Evolutionary conservation across 1,140 invertebrate species (phyloP).

Genomic region (Drosophila repleta): DNA sequence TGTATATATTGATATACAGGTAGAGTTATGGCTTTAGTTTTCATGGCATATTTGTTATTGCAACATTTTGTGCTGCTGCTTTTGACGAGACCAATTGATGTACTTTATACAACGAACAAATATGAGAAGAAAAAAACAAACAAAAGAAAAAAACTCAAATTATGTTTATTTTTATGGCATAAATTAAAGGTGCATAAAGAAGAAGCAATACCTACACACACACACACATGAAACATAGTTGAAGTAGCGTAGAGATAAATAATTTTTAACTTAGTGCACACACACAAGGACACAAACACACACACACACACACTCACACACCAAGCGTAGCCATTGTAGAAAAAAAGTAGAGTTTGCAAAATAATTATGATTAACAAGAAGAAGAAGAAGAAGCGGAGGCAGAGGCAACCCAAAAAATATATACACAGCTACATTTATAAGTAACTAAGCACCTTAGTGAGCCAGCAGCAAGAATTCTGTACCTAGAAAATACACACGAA

Average conservation of each 20-base stretch:
- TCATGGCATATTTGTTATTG: slow-evolving; percentile 74
- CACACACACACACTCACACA: slow-evolving; percentile 24
- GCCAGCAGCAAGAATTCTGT: slow-evolving; percentile 72
- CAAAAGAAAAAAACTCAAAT: slow-evolving; percentile 50
- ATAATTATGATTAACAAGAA: slow-evolving; percentile 53
- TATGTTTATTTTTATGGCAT: slow-evolving; percentile 71
- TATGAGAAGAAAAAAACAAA: slow-evolving; percentile 1
- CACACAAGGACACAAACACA: slow-evolving; percentile 28
- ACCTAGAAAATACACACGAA: slow-evolving; percentile 56
- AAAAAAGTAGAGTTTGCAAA: slow-evolving; percentile 74
- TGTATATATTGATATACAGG: slow-evolving; percentile 40
- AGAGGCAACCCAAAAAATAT: slow-evolving; percentile 18
- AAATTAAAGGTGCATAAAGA: slow-evolving; percentile 50
- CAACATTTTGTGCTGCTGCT: slow-evolving; percentile 80
- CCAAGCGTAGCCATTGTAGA: slow-evolving; percentile 71
- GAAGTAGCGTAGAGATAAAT: slow-evolving; percentile 69
- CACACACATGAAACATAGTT: slow-evolving; percentile 55
- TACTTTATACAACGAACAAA: slow-evolving; percentile 79
- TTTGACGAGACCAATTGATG: slow-evolving; percentile 80
- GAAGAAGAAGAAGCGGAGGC: slow-evolving; percentile 1
- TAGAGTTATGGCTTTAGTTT: slow-evolving; percentile 69
- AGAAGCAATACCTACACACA: slow-evolving; percentile 54
- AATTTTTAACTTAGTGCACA: slow-evolving; percentile 73
- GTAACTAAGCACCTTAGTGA: slow-evolving; percentile 70
- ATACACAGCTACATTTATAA: slow-evolving; percentile 56